Evolutionary conservation across 2,113 vertebrate species (phyloP), one percentile per base, ranked within the genome.

Genomic region (Willisornis vidua): DNA sequence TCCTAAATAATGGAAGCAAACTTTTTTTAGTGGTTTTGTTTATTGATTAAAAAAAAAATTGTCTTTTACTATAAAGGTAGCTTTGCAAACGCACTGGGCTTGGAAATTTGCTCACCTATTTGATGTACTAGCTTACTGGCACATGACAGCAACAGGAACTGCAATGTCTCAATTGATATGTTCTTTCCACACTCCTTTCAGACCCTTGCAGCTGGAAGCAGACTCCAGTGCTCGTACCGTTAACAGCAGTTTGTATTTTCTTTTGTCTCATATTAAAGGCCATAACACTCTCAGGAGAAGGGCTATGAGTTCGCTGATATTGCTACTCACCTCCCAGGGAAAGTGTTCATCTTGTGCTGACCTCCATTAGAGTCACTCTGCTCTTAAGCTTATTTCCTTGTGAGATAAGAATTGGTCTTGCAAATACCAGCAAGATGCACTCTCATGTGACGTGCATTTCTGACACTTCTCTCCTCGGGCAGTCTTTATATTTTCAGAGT

Each of bases 401-500:
- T 41, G 65, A 67, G 63, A 84, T 67, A 71, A 89, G 28, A 72
- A 91, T 63, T 84, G 71, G 49, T 31, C 75, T 94, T 93, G 43
- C 45, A 82, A 95, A 58, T 91, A 96, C 31, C 49, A 93, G 37
- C 22, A 90, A 96, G n/a, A 54, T 46, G 22, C 77, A 26, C n/a
- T 79, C 24, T 86, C 31, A 58, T 83, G 55, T 84, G 85, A 55
- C 67, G 54, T 70, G 25, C 11, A 74, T 67, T 71, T 84, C 87
- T 96, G 83, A 92, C 59, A 79, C 91, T 88, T 95, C 22, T 14
- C 57, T 96, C 80, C 86, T 78, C 13, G 3, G 72, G 62, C 48
- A 96, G 74, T 55, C 65, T 84, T 85, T 43, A 89, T 80, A 70
- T 51, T 91, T 82, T 83, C 57, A 89, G 63, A 93, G 61, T 65